Evolutionary conservation across 2,797 vertebrate species (phyloP), one percentile per base, ranked within the genome.

Genomic region (Channa striata): DNA sequence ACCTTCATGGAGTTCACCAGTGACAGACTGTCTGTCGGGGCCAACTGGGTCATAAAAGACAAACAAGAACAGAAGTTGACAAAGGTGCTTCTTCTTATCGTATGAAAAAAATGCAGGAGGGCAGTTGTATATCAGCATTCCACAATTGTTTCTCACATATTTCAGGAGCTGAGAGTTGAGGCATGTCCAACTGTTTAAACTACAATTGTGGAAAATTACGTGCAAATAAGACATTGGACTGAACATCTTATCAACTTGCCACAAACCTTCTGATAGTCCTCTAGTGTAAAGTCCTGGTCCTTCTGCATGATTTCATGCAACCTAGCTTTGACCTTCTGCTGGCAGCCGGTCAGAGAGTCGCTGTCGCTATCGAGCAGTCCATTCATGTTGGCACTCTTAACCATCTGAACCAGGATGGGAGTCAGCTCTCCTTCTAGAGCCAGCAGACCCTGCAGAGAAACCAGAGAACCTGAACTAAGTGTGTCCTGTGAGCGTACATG

Each of bases 311-410:
- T 98, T 77, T 97, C 96, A 13, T 96, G 97, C 11, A 99, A 94
- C 5, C 94, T 90, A 2, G 96, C 96, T 82, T 99, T 99, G 59
- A 99, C 97, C 16, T 94, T 95, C 84, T 96, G 97, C 58, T 99
- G 97, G 77, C 97, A 98, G 90, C 96, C 95, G 44, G 95, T 98
- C 64, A 99, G 90, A 5, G 97, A 97, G 83, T 99, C 97, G 0
- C 96, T 95, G 81, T 99, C 96, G 0, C 96, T 98, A 91, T 99
- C 97, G 84, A 99, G 93, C 36, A 99, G 95, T 10, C 97, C 97
- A 0, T 99, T 99, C 97, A 99, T 98, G 87, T 99, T 99, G 87
- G 97, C 97, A 34, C 97, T 99, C 92, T 99, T 99, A 68, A 99
- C 97, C 97, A 99, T 99, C 92, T 99, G 97, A 52, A 99, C 97